Percentiles rank a stretch among this genome's conserved stretches.
phyloP scores from a whole-genome alignment of 2,888 invertebrate genomes.

The Sarcophaga carnaria region DNA sequence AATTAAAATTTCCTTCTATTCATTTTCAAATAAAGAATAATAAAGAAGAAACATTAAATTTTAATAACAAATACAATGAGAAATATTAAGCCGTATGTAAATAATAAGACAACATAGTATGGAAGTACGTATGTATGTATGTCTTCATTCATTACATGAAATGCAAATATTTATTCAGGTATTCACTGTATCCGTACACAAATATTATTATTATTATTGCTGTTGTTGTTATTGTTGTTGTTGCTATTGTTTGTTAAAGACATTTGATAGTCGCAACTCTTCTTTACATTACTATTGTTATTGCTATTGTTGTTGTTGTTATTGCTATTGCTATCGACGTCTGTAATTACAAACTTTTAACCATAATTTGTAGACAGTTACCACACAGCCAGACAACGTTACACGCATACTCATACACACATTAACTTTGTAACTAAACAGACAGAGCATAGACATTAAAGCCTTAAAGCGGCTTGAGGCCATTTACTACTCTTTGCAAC shows the following conservation, averaged over 20 bases:
- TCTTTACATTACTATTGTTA: no score
- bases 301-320: no score
- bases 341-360: constrained; percentile 56
- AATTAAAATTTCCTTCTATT: no score
- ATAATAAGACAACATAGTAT: no score
- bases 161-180: constrained; percentile 59
- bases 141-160: background rate
- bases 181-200: no score
- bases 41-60: no score
- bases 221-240: background rate
- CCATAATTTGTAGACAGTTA: constrained; percentile 30
- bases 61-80: no score
- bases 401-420: background rate
- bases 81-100: no score
- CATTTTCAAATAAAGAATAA: no score
- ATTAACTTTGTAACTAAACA: background rate
- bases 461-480: constrained; percentile 44
- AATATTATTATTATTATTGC: no score
- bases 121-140: no score
- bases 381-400: constrained; percentile 1
- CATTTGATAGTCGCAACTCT: constrained; percentile 46
- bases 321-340: constrained; percentile 39
- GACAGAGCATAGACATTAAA: constrained; percentile 8
- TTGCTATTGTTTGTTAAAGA: constrained; percentile 36
- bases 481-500: constrained; percentile 41